phyloP scores from a whole-genome alignment of 2,797 vertebrate species.

The Neosilurus mollespiculum region DNA sequence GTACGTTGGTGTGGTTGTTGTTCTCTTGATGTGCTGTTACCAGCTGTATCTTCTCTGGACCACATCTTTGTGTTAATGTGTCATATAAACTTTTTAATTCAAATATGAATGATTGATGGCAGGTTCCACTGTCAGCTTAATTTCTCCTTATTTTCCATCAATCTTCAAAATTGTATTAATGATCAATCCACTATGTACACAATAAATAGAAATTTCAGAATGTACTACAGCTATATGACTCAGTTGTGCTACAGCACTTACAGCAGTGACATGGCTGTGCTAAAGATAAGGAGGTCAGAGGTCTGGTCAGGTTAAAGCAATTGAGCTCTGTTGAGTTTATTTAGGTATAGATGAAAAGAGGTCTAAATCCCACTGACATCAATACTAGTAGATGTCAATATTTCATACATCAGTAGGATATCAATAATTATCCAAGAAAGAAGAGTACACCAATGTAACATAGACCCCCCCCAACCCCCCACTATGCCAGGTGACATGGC shows the following conservation, averaged over 20 bases:
- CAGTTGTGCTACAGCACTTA: background rate
- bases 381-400: background rate
- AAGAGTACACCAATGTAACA: too few relatives aligned
- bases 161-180: background rate
- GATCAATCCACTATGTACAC: background rate
- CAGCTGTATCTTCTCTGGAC: background rate
- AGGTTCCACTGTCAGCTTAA: background rate
- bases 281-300: background rate
- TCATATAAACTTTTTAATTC: background rate
- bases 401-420: too few relatives aligned
- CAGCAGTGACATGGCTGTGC: background rate
- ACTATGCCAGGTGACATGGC: too few relatives aligned
- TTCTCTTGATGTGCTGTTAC: background rate
- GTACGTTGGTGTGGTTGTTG: background rate
- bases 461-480: too few relatives aligned
- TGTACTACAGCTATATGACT: background rate
- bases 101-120: background rate
- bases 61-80: background rate
- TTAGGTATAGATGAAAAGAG: background rate
- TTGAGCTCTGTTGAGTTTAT: background rate
- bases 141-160: background rate
- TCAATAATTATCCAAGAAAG: too few relatives aligned
- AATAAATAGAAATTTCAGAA: background rate
- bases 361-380: background rate
- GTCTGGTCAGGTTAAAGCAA: background rate